Evolutionary conservation across 1,140 invertebrate genomes (phyloP).

Genomic region (Cotesia glomerata): DNA sequence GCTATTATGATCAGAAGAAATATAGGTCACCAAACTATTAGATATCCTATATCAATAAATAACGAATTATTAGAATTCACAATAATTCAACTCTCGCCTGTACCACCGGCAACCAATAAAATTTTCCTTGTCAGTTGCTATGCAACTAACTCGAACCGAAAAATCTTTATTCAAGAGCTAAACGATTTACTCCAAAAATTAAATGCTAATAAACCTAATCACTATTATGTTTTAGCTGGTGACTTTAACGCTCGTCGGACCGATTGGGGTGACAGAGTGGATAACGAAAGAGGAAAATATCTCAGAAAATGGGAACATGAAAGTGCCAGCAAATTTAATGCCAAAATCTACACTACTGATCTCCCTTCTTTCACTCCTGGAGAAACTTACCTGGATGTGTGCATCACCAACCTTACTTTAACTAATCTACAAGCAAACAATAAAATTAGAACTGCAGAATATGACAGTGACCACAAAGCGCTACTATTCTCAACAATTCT

Average conservation of each 20-base stretch:
- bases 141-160: not conserved
- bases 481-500: not conserved
- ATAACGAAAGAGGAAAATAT: conserved; percentile 8
- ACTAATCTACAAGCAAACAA: not conserved
- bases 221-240: conserved; percentile 1
- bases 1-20: no score
- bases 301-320: not conserved
- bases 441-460: conserved; percentile 15
- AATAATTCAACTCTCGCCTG: conserved; percentile 39
- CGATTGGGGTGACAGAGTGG: not conserved
- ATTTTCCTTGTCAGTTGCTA: not conserved
- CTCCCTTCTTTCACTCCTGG: not conserved
- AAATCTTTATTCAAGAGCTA: not conserved
- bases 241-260: conserved; percentile 18
- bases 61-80: conserved; percentile 36
- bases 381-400: not conserved
- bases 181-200: not conserved
- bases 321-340: not conserved
- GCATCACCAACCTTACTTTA: not conserved
- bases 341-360: not conserved
- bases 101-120: not conserved
- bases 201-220: not conserved
- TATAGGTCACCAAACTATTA: no score
- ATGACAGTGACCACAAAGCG: conserved; percentile 2
- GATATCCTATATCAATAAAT: not conserved